Conservation (phyloP, 2,888 invertebrate genomes). For the Nomada hirtipes region DNA sequence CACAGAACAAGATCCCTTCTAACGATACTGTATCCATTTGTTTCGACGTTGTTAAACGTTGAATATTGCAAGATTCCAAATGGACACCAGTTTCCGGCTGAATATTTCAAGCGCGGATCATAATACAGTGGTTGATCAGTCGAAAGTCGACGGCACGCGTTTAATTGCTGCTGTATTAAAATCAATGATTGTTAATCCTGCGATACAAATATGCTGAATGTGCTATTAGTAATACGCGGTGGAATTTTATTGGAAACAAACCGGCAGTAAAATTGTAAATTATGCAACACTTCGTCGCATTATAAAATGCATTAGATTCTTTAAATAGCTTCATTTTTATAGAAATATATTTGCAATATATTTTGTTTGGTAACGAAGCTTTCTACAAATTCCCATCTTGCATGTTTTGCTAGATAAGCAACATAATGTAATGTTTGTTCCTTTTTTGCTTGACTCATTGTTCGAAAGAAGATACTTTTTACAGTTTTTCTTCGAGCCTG, state of each 20-base stretch:
- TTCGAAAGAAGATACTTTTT: too few species aligned
- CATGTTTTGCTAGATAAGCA: too few species aligned
- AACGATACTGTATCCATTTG: not conserved
- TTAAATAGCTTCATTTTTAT: too few species aligned
- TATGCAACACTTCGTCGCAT: not conserved
- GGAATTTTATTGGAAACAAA: not conserved
- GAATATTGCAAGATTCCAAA: constrained; percentile 1
- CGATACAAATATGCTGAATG: too few species aligned
- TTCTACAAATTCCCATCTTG: too few species aligned
- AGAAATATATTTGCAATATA: too few species aligned
- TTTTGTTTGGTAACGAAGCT: too few species aligned
- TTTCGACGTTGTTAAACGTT: constrained; percentile 16
- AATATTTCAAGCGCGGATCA: constrained; percentile 8
- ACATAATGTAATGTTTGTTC: too few species aligned
- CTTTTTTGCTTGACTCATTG: too few species aligned
- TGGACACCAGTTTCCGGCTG: not conserved
- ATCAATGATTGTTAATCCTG: not conserved
- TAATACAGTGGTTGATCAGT: not conserved
- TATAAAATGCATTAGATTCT: too few species aligned
- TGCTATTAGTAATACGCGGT: too few species aligned
- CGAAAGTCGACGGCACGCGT: not conserved
- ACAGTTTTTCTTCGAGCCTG: too few species aligned
- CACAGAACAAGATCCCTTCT: constrained; percentile 1
- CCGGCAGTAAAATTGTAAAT: not conserved
- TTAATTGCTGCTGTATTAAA: not conserved